Conservation (phyloP, 2,888 invertebrate genomes). For the Mesodorylaimus sp. region DNA sequence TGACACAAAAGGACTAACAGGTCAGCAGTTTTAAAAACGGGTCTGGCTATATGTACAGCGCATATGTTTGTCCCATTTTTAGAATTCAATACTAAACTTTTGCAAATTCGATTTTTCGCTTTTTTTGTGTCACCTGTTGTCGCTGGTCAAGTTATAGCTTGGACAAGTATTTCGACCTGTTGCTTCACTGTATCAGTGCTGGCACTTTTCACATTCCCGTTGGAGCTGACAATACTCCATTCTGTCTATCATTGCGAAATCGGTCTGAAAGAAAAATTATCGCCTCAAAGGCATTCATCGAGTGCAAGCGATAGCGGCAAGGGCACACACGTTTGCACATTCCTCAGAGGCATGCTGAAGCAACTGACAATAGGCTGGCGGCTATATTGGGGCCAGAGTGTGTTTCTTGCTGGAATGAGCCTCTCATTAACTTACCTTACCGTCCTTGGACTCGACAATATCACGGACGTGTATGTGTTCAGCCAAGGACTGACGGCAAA, state of each 20-base stretch:
- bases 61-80: slow-evolving; percentile 5
- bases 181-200: too few relatives aligned
- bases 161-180: slow-evolving; percentile 20
- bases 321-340: too few relatives aligned
- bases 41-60: neutral
- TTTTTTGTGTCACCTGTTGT: slow-evolving; percentile 37
- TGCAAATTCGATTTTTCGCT: too few relatives aligned
- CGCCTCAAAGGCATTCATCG: too few relatives aligned
- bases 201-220: too few relatives aligned
- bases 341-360: too few relatives aligned
- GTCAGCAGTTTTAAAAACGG: slow-evolving; percentile 22
- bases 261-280: too few relatives aligned
- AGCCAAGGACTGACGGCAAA: slow-evolving; percentile 22
- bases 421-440: slow-evolving; percentile 38
- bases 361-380: too few relatives aligned
- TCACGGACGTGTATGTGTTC: slow-evolving; percentile 32
- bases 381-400: slow-evolving; percentile 30
- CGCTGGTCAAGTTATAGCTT: slow-evolving; percentile 37
- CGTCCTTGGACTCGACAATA: slow-evolving; percentile 37
- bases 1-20: slow-evolving; percentile 31
- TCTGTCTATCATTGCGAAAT: too few relatives aligned
- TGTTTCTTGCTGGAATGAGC: slow-evolving; percentile 34
- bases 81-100: too few relatives aligned
- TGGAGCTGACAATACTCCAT: too few relatives aligned
- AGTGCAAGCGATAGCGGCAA: too few relatives aligned